These are phyloP conservation scores for Numenius phaeopus DNA, from an alignment of 2,797 vertebrate species.

Conservation along the genomic window DNA sequence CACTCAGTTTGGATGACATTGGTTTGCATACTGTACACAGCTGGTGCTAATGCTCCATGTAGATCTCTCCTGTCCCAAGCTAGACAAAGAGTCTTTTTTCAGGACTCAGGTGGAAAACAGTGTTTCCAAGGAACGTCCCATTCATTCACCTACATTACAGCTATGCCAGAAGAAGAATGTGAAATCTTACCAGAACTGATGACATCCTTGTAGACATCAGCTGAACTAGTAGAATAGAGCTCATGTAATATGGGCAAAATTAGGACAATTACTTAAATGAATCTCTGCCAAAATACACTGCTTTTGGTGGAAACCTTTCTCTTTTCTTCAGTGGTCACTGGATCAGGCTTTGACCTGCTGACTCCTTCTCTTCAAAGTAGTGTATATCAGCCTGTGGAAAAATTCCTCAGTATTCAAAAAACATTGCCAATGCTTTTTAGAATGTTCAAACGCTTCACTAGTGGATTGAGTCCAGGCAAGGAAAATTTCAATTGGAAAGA, in stretches of 20 bases:
- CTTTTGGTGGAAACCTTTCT: not conserved
- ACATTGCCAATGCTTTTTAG: not conserved
- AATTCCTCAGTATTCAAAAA: not conserved
- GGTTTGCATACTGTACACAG: not conserved
- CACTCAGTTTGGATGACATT: not conserved
- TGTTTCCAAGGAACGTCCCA: not conserved
- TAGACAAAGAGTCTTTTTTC: not conserved
- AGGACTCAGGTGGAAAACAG: not conserved
- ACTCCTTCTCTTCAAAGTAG: not conserved
- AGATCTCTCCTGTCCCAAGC: not conserved
- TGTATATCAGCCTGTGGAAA: not conserved
- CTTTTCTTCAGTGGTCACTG: not conserved
- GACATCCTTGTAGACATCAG: not conserved
- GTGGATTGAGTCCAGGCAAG: not conserved
- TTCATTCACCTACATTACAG: not conserved
- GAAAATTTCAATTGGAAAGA: not conserved
- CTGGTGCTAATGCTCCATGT: not conserved
- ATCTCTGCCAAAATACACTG: not conserved
- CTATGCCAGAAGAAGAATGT: not conserved
- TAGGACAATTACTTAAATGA: not conserved
- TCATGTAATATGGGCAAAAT: not conserved
- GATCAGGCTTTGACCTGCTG: not conserved
- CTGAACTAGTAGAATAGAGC: not conserved
- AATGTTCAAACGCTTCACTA: not conserved
- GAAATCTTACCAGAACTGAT: not conserved